phyloP scores from a whole-genome alignment of 2,888 invertebrate genomes.

The Drosophila greeni region DNA sequence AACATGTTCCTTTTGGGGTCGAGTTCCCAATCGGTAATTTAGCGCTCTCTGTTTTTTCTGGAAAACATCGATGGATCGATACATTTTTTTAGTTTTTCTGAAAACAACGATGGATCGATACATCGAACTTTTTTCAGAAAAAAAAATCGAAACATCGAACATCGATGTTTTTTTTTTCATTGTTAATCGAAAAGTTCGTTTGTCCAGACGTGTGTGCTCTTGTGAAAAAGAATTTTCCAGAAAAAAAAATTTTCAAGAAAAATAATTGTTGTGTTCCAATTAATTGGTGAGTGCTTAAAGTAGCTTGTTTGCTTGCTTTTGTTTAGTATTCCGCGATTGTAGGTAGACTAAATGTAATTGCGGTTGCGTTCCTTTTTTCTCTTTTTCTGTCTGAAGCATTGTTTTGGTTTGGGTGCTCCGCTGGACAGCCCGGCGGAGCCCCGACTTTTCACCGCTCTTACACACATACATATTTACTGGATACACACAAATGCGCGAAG shows the following conservation, averaged over 20 bases:
- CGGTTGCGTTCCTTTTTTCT: not conserved
- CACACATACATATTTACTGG: constrained; percentile 37
- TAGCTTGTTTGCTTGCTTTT: not conserved
- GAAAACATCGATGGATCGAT: no score
- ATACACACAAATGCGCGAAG: constrained; percentile 48
- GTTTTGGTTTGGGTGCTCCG: constrained; percentile 34
- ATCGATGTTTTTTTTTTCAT: not conserved
- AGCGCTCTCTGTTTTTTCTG: no score
- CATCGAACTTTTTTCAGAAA: no score
- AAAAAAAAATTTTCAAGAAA: not conserved
- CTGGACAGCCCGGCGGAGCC: constrained; percentile 59
- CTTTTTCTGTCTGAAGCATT: not conserved
- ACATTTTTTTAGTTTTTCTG: no score
- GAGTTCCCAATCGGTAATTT: no score
- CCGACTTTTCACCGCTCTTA: constrained; percentile 48
- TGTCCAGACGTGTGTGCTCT: not conserved
- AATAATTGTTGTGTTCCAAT: constrained; percentile 1
- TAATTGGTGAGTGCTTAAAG: not conserved
- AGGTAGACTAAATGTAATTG: not conserved
- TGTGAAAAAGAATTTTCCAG: not conserved
- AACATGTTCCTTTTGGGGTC: no score
- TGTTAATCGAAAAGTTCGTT: constrained; percentile 1
- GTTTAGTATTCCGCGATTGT: no score
- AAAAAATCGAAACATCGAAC: no score
- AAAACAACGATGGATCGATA: no score